Evolutionary conservation across 2,113 vertebrate species (phyloP).

Genomic region (Peromyscus californicus): DNA sequence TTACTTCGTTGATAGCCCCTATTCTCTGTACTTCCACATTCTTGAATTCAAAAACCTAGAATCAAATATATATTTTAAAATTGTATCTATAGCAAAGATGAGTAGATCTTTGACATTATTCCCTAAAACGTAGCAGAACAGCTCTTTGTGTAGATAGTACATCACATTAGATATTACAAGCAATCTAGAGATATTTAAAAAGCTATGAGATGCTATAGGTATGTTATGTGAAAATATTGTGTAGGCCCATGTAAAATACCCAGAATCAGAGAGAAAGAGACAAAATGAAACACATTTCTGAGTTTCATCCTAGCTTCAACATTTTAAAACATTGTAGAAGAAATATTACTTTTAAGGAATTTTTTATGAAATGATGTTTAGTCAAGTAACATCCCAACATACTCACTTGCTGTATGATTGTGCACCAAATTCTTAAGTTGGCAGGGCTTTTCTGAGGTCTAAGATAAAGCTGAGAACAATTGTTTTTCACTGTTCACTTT

Average conservation of each 20-base stretch:
- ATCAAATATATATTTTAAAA: neutral
- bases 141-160: neutral
- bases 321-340: neutral
- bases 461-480: neutral
- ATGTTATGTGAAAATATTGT: neutral
- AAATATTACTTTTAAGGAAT: neutral
- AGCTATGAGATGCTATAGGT: neutral
- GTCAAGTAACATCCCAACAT: neutral
- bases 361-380: neutral
- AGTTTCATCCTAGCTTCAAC: neutral
- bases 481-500: neutral
- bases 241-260: rapidly evolving
- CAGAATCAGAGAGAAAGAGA: neutral
- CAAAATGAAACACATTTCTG: neutral
- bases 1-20: neutral
- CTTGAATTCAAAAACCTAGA: neutral
- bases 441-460: neutral
- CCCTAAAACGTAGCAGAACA: neutral
- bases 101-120: neutral
- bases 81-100: neutral
- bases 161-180: neutral
- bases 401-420: neutral
- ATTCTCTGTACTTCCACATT: neutral
- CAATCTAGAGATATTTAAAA: neutral
- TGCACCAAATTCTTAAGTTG: neutral